Base-by-base conservation (phyloP, 1,140 invertebrate species). In the Bombus difficillimus region DNA sequence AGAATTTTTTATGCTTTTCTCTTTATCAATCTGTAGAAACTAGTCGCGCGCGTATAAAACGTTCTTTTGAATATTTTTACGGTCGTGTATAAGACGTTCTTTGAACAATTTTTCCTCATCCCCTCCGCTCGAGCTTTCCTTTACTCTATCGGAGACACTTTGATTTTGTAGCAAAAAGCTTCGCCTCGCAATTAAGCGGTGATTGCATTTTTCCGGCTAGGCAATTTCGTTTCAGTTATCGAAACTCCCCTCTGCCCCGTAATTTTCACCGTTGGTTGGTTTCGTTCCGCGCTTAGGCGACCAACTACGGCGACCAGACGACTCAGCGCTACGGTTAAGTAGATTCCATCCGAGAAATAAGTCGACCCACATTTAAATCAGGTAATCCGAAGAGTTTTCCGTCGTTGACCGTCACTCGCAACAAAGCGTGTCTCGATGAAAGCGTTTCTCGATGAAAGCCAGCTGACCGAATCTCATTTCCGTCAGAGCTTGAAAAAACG, bases 311-410 rank as follows among this genome's bases (percentile, higher is more conserved):
- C 39, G 37, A 32, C 62, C 13, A n/a, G 32, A 62, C 28, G 59
- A n/a, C 59, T 34, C 64, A 34, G 12, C 75, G 9, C 3, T 2
- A 12, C 47, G n/a, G 32, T 74, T 75, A 83, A 83, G n/a, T 34
- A 69, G 76, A 73, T 80, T 79, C 39, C 39, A 41, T 62, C 0
- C 47, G 53, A 34, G 75, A 53, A 85, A 80, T 73, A 62, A 77
- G 41, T 85, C 57, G 69, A 39, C 22, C 69, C 68, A n/a, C 76
- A 62, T 84, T 78, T 80, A 53, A 72, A 80, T 79, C 82, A 53
- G 43, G 28, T 41, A 9, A 18, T 5, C 64, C 10, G n/a, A 2
- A 12, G 39, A 68, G 41, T 47, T 68, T 57, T 76, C 62, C 81
- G 57, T 9, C 28, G 62, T 15, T 25, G 10, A n/a, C 12, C 32